Base-by-base conservation (phyloP, 2,797 vertebrate genomes). In the Tenualosa ilisha region DNA sequence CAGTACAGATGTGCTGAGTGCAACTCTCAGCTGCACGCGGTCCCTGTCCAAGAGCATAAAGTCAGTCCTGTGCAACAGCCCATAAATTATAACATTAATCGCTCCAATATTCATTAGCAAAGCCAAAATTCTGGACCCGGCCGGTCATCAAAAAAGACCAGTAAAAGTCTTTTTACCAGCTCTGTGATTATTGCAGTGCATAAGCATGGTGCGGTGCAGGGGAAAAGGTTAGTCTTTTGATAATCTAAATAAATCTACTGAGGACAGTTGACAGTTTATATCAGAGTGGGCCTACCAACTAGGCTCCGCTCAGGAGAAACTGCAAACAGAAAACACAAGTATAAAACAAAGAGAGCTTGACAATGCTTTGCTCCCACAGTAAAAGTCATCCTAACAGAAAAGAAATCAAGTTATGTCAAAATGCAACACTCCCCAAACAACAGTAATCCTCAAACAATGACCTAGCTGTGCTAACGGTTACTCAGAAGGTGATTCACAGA, bases 1-100 rank as follows among this genome's bases (percentile, higher is more conserved):
- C 56, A 43, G 26, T 49, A 9, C 68, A 43, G 4, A 84, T 84
- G 83, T 86, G 83, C 68, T 9, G 68, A 81, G 40, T 51, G 61
- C 84, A 26, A 40, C 51, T 37, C 84, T 87, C 86, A 85, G 61
- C 83, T 83, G 81, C 53, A 81, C 51, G 83, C 31, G 50, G 40
- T 13, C 37, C 15, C 59, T 4, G 51, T 87, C 86, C 83, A 84
- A 87, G 59, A 87, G 59, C 79, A 81, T 61, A 63, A 82, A 83
- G 49, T 81, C 54, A 82, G 50, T 31, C 53, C 40, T 20, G 72
- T 83, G 81, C 49, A 51, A 53, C 82, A 86, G 85, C 51, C 82
- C 75, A 82, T 86, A 87, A 88, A 89, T 88, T 86, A 86, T 50
- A 68, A 59, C 20, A 50, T 82, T 88, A 82, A 85, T 88, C 53